phyloP scores from a whole-genome alignment of 2,888 invertebrate genomes.

The Matsumyia berberina region DNA sequence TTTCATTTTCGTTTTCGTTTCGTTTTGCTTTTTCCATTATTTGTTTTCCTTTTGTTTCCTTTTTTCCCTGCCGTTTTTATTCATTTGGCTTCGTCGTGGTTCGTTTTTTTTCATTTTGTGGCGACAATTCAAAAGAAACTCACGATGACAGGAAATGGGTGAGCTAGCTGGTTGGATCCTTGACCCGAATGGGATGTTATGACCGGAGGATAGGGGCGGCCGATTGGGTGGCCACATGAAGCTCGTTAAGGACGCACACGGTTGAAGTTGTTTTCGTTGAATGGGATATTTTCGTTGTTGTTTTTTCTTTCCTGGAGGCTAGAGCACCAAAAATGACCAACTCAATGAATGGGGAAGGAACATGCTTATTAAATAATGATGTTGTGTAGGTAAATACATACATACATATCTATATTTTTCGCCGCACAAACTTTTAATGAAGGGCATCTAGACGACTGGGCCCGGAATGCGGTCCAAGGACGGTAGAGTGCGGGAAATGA shows the following conservation, averaged over 20 bases:
- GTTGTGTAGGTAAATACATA: constrained; percentile 63
- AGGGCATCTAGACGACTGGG: constrained; percentile 28
- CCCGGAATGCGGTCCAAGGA: background rate
- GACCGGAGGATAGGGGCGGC: constrained; percentile 29
- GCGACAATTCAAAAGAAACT: constrained; percentile 63
- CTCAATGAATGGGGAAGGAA: constrained; percentile 40
- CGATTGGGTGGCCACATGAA: constrained; percentile 21
- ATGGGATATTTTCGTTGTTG: constrained; percentile 49
- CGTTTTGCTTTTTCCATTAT: constrained; percentile 10
- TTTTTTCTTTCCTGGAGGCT: constrained; percentile 21
- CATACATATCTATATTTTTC: too few species aligned
- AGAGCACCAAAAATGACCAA: constrained; percentile 48
- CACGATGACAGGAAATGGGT: constrained; percentile 60
- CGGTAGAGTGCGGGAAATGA: background rate
- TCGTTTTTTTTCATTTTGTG: constrained; percentile 33
- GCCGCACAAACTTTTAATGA: constrained; percentile 64
- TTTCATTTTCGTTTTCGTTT: constrained; percentile 55
- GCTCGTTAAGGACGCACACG: constrained; percentile 62
- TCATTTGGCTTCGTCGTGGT: constrained; percentile 2
- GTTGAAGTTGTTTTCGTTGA: constrained; percentile 50
- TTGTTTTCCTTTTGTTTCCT: constrained; percentile 40
- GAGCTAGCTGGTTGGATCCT: constrained; percentile 56
- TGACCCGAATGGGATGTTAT: constrained; percentile 70
- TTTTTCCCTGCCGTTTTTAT: constrained; percentile 20
- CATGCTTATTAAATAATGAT: constrained; percentile 71